These are phyloP conservation scores for Euphonia xanthogaster DNA, from an alignment of 2,797 vertebrate species.

Conservation along the genomic window DNA sequence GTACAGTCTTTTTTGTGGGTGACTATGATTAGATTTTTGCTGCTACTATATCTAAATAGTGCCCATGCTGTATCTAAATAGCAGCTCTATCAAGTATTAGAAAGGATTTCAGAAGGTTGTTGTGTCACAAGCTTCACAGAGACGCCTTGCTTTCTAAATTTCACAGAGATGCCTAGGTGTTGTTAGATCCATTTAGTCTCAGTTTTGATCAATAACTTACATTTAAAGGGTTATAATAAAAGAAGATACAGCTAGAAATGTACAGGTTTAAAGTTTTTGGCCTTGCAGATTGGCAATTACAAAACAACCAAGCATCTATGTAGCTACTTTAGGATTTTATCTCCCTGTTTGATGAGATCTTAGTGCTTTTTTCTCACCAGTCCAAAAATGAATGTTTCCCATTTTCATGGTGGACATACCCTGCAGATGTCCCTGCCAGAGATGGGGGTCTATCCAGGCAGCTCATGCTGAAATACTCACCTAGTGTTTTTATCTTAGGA, in stretches of 20 bases:
- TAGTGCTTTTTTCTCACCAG: neutral
- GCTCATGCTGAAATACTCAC: neutral
- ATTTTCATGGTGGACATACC: neutral
- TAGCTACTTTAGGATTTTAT: neutral
- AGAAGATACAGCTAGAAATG: neutral
- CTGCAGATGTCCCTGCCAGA: neutral
- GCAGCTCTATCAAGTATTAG: neutral
- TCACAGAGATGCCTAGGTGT: neutral
- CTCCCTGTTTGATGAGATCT: neutral
- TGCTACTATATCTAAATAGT: neutral
- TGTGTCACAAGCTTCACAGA: neutral
- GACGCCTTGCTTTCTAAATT: neutral
- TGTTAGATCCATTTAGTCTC: neutral
- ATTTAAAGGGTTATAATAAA: neutral
- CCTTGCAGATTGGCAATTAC: neutral
- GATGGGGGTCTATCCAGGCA: neutral
- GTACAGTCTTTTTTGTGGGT: neutral
- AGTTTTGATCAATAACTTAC: neutral
- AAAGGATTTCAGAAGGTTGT: neutral
- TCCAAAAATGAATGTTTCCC: neutral
- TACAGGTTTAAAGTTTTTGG: neutral
- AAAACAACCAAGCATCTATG: neutral
- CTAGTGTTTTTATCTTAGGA: neutral
- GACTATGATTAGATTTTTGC: neutral
- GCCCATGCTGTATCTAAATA: neutral